phyloP scores from a whole-genome alignment of 2,113 vertebrate genomes.

The Gopherus flavomarginatus region DNA sequence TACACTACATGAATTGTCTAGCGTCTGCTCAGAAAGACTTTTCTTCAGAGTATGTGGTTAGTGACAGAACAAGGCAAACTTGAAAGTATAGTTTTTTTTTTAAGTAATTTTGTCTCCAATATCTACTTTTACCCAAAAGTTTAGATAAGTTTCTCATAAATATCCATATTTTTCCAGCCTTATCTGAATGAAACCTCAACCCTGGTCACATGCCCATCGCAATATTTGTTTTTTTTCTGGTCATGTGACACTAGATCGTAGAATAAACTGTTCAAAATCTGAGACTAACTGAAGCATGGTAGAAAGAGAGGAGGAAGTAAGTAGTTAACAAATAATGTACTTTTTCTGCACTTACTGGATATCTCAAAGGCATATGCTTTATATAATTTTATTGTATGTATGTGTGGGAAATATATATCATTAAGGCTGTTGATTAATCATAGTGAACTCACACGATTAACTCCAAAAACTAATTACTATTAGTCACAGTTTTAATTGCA shows the following conservation, averaged over 20 bases:
- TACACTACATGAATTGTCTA: background rate
- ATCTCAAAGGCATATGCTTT: background rate
- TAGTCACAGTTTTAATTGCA: no score
- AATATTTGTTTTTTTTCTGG: slow-evolving; percentile 7
- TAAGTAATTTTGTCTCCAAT: background rate
- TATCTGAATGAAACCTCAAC: background rate
- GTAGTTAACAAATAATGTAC: background rate
- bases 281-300: background rate
- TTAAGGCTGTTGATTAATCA: no score
- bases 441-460: no score
- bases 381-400: background rate
- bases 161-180: fast-evolving
- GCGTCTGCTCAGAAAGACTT: background rate
- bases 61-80: background rate
- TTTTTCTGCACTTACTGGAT: background rate
- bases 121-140: background rate
- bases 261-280: background rate
- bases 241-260: background rate
- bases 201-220: background rate
- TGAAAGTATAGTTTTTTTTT: background rate
- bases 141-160: background rate
- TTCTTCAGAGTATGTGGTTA: background rate
- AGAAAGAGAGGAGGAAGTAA: background rate
- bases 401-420: background rate
- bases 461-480: no score